Evolutionary conservation across 2,797 vertebrate genomes (phyloP).

Genomic region (Lutjanus campechanus): DNA sequence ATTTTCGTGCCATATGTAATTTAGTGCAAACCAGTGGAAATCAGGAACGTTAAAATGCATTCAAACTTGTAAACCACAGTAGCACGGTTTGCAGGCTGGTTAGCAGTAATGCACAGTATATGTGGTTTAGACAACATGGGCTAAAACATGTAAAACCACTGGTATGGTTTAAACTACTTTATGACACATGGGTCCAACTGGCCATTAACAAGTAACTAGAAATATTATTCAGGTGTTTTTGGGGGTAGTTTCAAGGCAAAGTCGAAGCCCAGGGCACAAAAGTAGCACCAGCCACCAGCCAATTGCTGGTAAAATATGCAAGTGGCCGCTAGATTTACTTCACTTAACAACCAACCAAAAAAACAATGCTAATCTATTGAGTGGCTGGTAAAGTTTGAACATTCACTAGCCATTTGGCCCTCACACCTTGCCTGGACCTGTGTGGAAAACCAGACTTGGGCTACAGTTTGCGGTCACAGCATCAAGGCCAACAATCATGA

Average conservation of each 20-base stretch:
- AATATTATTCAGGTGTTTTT: not conserved
- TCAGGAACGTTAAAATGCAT: slow-evolving; percentile 29
- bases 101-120: not conserved
- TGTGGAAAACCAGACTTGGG: slow-evolving; percentile 17
- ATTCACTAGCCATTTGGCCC: no score
- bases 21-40: slow-evolving; percentile 1
- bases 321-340: no score
- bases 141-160: slow-evolving; percentile 1
- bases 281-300: no score
- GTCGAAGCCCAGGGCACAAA: not conserved
- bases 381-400: no score
- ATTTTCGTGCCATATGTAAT: slow-evolving; percentile 8
- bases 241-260: not conserved
- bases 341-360: no score
- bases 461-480: slow-evolving; percentile 54
- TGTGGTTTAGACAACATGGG: not conserved
- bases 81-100: slow-evolving; percentile 6
- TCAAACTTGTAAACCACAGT: slow-evolving; percentile 35
- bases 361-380: no score
- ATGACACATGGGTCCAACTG: not conserved
- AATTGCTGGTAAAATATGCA: no score
- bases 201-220: not conserved
- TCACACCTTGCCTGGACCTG: slow-evolving; percentile 15
- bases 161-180: not conserved
- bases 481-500: slow-evolving; percentile 59